Evolutionary conservation across 2,888 invertebrate genomes (phyloP).

Genomic region (Lissonota sp.): DNA sequence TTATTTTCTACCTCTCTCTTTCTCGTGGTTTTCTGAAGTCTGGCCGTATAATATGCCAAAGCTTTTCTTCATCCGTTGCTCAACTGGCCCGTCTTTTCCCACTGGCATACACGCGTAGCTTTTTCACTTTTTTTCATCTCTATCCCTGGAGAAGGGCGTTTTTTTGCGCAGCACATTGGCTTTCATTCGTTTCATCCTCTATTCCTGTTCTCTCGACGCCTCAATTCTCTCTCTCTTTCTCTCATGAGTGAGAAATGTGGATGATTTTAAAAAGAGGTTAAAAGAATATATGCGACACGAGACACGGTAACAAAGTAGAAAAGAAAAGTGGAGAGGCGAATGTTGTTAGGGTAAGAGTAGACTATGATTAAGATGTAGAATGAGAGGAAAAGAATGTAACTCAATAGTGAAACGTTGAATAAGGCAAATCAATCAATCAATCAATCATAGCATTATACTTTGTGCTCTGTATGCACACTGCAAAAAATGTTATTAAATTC

Average conservation of each 20-base stretch:
- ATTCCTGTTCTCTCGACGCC: conserved; percentile 50
- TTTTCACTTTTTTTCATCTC: background rate
- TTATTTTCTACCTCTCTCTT: conserved; percentile 27
- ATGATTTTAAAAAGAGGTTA: too few species aligned
- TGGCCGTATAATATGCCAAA: conserved; percentile 39
- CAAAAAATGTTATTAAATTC: too few species aligned
- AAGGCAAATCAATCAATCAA: too few species aligned
- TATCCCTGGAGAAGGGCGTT: conserved; percentile 22
- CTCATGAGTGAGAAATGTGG: too few species aligned
- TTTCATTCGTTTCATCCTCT: conserved; percentile 61
- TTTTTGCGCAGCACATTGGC: conserved; percentile 47
- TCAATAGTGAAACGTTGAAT: too few species aligned
- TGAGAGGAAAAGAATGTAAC: too few species aligned
- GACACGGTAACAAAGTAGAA: background rate
- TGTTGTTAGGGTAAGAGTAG: too few species aligned
- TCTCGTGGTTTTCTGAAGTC: conserved; percentile 31
- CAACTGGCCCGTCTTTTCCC: conserved; percentile 33
- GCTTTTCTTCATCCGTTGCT: conserved; percentile 52
- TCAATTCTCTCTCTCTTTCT: conserved; percentile 20
- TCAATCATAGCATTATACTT: too few species aligned
- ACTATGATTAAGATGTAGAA: too few species aligned
- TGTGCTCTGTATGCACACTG: too few species aligned
- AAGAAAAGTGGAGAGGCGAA: too few species aligned
- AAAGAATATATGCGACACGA: conserved; percentile 8
- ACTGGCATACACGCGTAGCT: conserved; percentile 14